phyloP scores from a whole-genome alignment of 37 sponge, comb jelly and placozoan genomes.

The Mnemiopsis leidyi region DNA sequence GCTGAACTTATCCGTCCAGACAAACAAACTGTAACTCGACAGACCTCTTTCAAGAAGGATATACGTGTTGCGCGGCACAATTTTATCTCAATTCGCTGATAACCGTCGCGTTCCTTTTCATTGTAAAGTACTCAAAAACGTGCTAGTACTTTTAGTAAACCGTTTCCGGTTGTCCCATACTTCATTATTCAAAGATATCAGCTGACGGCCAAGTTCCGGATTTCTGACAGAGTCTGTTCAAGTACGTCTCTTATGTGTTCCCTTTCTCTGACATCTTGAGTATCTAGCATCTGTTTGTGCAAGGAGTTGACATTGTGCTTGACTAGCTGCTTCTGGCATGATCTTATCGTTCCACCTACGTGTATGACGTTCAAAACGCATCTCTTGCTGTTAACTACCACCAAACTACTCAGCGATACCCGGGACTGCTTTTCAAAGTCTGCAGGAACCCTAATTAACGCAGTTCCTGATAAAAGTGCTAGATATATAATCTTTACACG shows the following conservation, averaged over 20 bases:
- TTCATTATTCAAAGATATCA: background rate
- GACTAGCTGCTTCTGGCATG: slow-evolving; percentile 41
- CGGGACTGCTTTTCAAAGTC: slow-evolving; percentile 52
- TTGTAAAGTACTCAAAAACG: background rate
- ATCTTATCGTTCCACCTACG: slow-evolving; percentile 26
- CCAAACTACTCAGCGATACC: slow-evolving; percentile 13
- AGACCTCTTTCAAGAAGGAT: too few relatives aligned
- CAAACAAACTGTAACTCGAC: too few relatives aligned
- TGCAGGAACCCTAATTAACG: slow-evolving; percentile 28
- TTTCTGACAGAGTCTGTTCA: background rate
- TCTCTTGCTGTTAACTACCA: background rate
- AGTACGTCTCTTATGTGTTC: background rate
- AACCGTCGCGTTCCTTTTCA: background rate
- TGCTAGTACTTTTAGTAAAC: background rate
- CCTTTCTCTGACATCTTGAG: background rate
- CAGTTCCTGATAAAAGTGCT: slow-evolving; percentile 19
- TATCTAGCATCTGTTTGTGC: slow-evolving; percentile 39
- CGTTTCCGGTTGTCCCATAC: background rate
- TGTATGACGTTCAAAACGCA: background rate
- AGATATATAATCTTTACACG: slow-evolving; percentile 56
- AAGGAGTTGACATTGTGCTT: background rate
- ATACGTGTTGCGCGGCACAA: background rate
- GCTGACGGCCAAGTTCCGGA: background rate
- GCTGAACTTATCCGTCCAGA: too few relatives aligned
- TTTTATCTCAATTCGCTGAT: background rate